phyloP scores from a whole-genome alignment of 2,797 vertebrate genomes.

The Novumbra hubbsi region DNA sequence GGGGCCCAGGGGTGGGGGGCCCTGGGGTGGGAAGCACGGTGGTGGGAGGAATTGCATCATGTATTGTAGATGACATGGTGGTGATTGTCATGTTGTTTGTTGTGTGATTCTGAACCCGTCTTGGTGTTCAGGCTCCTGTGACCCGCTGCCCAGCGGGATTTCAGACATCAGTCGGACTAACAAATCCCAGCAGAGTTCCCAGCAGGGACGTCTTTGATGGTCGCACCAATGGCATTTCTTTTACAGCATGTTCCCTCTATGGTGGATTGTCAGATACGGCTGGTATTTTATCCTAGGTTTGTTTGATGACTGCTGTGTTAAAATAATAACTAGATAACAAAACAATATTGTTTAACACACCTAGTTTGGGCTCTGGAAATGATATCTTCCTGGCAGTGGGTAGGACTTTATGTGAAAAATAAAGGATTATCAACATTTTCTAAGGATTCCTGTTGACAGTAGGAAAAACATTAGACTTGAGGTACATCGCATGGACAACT shows the following conservation, averaged over 20 bases:
- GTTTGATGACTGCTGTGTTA: neutral
- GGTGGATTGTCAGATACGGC: neutral
- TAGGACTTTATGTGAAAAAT: neutral
- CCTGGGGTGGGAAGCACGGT: too few relatives aligned
- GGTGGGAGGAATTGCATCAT: too few relatives aligned
- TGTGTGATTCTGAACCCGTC: slow-evolving; percentile 1
- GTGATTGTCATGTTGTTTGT: too few relatives aligned
- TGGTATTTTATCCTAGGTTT: neutral
- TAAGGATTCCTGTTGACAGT: neutral
- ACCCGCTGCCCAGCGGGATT: neutral
- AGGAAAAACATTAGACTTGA: neutral
- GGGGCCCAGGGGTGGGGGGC: too few relatives aligned
- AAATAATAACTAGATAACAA: neutral
- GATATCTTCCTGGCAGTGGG: neutral
- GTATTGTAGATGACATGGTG: too few relatives aligned
- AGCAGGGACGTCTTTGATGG: neutral
- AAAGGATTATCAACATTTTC: neutral
- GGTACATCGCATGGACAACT: neutral
- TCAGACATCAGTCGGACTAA: neutral
- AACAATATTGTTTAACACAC: neutral
- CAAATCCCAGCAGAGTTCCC: neutral
- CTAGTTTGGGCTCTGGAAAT: neutral
- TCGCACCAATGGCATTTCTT: neutral
- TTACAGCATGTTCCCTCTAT: slow-evolving; percentile 13
- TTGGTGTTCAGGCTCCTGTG: neutral